phyloP scores from a whole-genome alignment of 2,113 vertebrate genomes.

The Caloenas nicobarica region DNA sequence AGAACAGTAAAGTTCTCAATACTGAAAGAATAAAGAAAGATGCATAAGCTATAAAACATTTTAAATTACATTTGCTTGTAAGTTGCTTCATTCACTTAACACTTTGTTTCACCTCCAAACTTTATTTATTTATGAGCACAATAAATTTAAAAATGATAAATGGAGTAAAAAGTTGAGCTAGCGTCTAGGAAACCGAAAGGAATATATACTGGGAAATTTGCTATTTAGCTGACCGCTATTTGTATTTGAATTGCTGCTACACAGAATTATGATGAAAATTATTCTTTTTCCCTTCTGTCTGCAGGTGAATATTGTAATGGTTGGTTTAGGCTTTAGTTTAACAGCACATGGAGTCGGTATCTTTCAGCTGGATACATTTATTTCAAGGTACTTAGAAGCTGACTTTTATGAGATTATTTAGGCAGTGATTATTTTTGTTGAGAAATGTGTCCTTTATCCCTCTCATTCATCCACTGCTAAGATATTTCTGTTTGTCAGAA shows the following conservation, averaged over 20 bases:
- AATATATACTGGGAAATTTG: background rate
- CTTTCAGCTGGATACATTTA: slow-evolving; percentile 76
- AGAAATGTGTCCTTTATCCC: slow-evolving; percentile 84
- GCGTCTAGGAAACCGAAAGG: background rate
- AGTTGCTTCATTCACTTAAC: background rate
- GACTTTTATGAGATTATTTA: slow-evolving; percentile 84
- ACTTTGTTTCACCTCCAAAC: background rate
- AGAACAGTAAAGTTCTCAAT: background rate
- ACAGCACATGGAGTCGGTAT: slow-evolving; percentile 66
- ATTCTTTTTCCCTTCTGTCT: background rate
- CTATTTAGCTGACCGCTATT: background rate
- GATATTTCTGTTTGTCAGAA: slow-evolving; percentile 87
- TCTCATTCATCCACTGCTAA: slow-evolving; percentile 81
- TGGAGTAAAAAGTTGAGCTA: background rate
- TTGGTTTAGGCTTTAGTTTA: slow-evolving; percentile 66
- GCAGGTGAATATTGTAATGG: slow-evolving; percentile 49
- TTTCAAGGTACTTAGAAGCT: slow-evolving; percentile 80
- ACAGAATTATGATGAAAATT: slow-evolving; percentile 1
- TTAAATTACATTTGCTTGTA: background rate
- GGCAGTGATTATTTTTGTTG: slow-evolving; percentile 83
- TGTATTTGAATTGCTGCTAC: background rate
- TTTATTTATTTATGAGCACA: background rate
- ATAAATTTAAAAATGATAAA: background rate
- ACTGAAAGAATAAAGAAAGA: background rate
- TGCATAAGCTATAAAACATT: rapidly evolving